These are phyloP conservation scores for Lomographa bimaculata DNA, from an alignment of 2,888 invertebrate genomes.

Conservation along the genomic window DNA sequence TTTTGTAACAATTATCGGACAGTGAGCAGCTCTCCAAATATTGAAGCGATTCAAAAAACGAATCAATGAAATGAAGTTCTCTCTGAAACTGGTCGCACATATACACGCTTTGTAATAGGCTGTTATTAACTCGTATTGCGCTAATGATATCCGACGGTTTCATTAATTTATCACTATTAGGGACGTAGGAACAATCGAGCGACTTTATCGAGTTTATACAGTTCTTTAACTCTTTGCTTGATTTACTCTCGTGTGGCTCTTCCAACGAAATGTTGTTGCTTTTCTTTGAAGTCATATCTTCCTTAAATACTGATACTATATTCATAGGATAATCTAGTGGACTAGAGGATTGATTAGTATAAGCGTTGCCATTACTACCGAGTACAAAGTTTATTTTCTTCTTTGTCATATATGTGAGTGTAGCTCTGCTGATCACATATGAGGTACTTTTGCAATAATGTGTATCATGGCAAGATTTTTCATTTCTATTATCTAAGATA, in stretches of 20 bases:
- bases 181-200: constrained; percentile 54
- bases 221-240: constrained; percentile 39
- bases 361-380: constrained; percentile 48
- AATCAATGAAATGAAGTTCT: constrained; percentile 77
- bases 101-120: constrained; percentile 60
- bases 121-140: constrained; percentile 63
- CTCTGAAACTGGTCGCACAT: constrained; percentile 73
- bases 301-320: constrained; percentile 67
- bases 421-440: constrained; percentile 65
- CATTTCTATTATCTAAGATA: constrained; percentile 40
- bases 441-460: constrained; percentile 51
- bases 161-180: constrained; percentile 61
- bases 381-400: constrained; percentile 71
- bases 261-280: constrained; percentile 20
- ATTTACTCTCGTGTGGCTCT: constrained; percentile 26
- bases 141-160: constrained; percentile 77
- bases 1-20: constrained; percentile 53
- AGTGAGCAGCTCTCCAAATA: constrained; percentile 69
- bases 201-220: constrained; percentile 51
- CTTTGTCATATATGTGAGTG: constrained; percentile 67
- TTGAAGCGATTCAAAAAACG: constrained; percentile 75
- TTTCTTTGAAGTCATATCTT: constrained; percentile 47
- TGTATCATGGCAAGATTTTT: constrained; percentile 40
- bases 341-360: constrained; percentile 49
- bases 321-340: constrained; percentile 64